These are phyloP conservation scores for Thymelicus sylvestris DNA, from an alignment of 2,888 invertebrate genomes.

Conservation along the genomic window DNA sequence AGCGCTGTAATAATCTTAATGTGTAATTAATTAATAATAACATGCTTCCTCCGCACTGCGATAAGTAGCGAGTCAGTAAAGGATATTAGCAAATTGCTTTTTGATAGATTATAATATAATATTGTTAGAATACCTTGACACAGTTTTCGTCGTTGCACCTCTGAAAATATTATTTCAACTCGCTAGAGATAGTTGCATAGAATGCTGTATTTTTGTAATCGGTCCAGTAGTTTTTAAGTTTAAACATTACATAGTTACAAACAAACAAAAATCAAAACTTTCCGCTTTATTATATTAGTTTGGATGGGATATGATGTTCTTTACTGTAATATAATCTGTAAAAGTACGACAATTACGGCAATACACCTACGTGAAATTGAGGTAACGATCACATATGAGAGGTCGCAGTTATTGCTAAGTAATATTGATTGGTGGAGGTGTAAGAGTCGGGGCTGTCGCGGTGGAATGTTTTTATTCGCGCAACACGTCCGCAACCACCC, in stretches of 20 bases:
- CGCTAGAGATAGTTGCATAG: background rate
- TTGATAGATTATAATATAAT: background rate
- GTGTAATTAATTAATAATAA: background rate
- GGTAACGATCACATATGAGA: slow-evolving; percentile 65
- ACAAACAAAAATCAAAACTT: no score
- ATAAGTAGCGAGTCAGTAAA: background rate
- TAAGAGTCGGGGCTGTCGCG: slow-evolving; percentile 58
- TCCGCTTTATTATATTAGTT: no score
- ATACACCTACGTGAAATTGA: slow-evolving; percentile 54
- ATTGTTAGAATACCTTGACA: slow-evolving; percentile 9
- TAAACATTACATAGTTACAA: no score
- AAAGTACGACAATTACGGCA: slow-evolving; percentile 39
- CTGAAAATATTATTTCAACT: slow-evolving; percentile 44
- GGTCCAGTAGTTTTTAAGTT: no score
- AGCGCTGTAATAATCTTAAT: background rate
- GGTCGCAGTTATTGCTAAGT: slow-evolving; percentile 72
- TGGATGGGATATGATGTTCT: no score
- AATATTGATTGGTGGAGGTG: slow-evolving; percentile 75
- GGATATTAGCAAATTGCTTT: background rate
- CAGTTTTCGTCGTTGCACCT: background rate
- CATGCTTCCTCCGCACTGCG: background rate
- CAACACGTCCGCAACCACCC: slow-evolving; percentile 77
- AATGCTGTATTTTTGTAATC: no score
- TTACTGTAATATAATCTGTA: slow-evolving; percentile 46
- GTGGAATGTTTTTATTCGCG: slow-evolving; percentile 80